These are phyloP conservation scores for Thymelicus acteon DNA, from an alignment of 2,888 invertebrate genomes.

Conservation along the genomic window DNA sequence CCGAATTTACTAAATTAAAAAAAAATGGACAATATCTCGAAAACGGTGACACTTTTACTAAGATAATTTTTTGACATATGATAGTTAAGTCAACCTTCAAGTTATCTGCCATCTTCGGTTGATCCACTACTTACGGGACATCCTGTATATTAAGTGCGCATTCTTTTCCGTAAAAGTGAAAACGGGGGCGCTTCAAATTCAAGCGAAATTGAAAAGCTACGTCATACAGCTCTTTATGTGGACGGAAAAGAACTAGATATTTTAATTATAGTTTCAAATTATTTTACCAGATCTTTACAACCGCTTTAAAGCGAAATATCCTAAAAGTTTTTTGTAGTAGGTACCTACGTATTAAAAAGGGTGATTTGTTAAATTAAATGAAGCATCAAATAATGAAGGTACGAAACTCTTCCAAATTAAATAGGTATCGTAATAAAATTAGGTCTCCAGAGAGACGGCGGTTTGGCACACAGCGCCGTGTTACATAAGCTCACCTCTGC, in stretches of 20 bases:
- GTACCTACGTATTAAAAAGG: too few species aligned
- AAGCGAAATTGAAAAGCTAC: slow-evolving; percentile 27
- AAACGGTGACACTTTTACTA: too few species aligned
- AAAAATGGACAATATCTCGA: too few species aligned
- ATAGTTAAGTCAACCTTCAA: too few species aligned
- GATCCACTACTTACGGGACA: too few species aligned
- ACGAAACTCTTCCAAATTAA: not conserved
- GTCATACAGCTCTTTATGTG: slow-evolving; percentile 22
- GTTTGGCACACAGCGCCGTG: slow-evolving; percentile 19
- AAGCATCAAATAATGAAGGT: not conserved
- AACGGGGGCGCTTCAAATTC: slow-evolving; percentile 27
- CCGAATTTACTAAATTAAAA: too few species aligned
- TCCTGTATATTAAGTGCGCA: not conserved
- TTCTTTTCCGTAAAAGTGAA: slow-evolving; percentile 25
- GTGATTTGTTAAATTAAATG: too few species aligned
- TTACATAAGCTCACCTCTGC: slow-evolving; percentile 18
- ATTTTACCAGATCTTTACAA: slow-evolving; percentile 6
- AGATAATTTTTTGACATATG: too few species aligned
- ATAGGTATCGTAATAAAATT: not conserved
- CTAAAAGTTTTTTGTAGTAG: too few species aligned
- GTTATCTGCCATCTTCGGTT: too few species aligned
- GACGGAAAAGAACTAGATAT: slow-evolving; percentile 20
- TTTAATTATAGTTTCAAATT: slow-evolving; percentile 15
- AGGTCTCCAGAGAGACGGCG: slow-evolving; percentile 9
- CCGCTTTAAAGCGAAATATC: not conserved